Base-by-base conservation (phyloP, 2,888 invertebrate genomes). In the Phaedon cochleariae region DNA sequence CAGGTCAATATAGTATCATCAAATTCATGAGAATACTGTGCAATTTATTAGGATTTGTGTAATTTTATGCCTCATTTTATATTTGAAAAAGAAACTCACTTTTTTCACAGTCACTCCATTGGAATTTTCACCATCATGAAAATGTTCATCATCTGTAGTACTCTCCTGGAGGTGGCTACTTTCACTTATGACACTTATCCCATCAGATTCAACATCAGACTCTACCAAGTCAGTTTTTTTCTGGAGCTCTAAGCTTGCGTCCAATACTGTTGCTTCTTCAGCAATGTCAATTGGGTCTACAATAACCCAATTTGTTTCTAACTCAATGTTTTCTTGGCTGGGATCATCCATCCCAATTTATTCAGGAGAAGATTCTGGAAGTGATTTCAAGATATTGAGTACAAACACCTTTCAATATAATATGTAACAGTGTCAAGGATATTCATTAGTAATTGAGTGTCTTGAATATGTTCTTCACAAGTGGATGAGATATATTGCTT, bases 131-230 rank as follows among this genome's bases (percentile, higher is more conserved):
- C 17, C 15, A 37, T 10, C n/a, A 15, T 26, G 26, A 9, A 17
- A n/a, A 57, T 12, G 18, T 45, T 59, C 64, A 10, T 64, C 59
- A 26, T 64, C 59, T 20, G 34, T 22, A 60, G n/a, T 29, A 52
- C 59, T 49, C 21, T 63, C 67, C 48, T 66, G 37, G 5, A 59
- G 31, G 34, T 57, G 53, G 22, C 64, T 60, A 31, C 54, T 45
- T 22, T 65, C 62, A 41, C 64, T 67, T 2, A 67, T 64, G 31
- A 67, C 41, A 64, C 67, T 67, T 12, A 67, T 67, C 17, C 61
- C 60, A 61, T 67, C 64, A 26, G 67, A 67, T 22, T 67, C 67
- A 31, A 68, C 17, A 57, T 70, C 69, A 20, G 65, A 65, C 21
- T 65, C 65, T 59, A 17, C 9, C 9, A 9, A 15, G 5, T 53